Conservation (phyloP, 2,888 invertebrate species). For the Hypomecis atomaria region DNA sequence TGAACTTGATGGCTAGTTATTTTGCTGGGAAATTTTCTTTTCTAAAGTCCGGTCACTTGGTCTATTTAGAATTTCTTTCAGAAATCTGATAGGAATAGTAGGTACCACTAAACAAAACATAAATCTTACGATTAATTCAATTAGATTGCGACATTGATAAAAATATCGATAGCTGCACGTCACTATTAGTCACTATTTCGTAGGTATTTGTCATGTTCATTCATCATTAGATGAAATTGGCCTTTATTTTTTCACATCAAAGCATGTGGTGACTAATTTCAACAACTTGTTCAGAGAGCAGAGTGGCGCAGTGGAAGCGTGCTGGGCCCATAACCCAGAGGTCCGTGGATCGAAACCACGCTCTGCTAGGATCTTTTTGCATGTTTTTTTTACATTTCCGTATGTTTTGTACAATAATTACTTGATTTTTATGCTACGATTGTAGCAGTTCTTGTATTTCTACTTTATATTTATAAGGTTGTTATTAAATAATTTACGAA, state of each 20-base stretch:
- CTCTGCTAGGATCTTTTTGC: slow-evolving; percentile 86
- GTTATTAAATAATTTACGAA: too few relatives aligned
- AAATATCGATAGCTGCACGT: background rate
- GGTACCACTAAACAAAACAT: too few relatives aligned
- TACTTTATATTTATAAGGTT: too few relatives aligned
- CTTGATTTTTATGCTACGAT: background rate
- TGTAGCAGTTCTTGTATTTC: too few relatives aligned
- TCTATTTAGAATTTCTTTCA: too few relatives aligned
- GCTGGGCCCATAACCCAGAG: slow-evolving; percentile 94
- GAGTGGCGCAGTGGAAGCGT: slow-evolving; percentile 92
- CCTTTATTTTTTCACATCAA: background rate
- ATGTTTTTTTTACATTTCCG: background rate
- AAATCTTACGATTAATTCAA: too few relatives aligned
- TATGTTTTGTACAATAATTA: background rate
- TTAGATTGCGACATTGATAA: too few relatives aligned
- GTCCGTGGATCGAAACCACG: slow-evolving; percentile 96
- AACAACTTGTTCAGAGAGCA: slow-evolving; percentile 63
- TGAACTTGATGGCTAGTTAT: slow-evolving; percentile 17
- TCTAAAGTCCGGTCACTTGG: background rate
- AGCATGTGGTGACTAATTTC: slow-evolving; percentile 50
- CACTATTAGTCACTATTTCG: background rate
- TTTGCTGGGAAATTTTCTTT: background rate
- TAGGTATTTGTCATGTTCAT: too few relatives aligned
- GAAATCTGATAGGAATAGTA: too few relatives aligned
- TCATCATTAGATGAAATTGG: background rate